Evolutionary conservation across 2,797 vertebrate genomes (phyloP).

Genomic region (Toxotes lorentzi): DNA sequence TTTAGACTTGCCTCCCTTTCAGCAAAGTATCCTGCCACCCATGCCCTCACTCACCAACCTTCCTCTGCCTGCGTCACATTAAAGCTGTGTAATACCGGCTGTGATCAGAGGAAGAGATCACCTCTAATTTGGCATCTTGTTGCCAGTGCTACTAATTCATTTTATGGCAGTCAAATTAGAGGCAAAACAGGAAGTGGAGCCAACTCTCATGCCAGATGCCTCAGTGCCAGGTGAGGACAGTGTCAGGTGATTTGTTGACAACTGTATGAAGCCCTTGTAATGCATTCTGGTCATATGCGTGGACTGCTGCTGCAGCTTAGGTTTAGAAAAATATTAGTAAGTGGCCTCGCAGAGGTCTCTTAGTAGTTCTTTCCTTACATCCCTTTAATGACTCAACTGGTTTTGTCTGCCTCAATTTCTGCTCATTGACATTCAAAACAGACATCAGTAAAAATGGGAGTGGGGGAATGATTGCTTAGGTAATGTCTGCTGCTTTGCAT

Average conservation of each 20-base stretch:
- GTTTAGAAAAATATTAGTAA: slow-evolving; percentile 26
- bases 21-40: slow-evolving; percentile 8
- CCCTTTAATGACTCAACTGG: slow-evolving; percentile 63
- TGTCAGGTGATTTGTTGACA: slow-evolving; percentile 35
- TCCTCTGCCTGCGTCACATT: slow-evolving; percentile 9
- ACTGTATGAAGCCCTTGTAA: slow-evolving; percentile 7
- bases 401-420: slow-evolving; percentile 58
- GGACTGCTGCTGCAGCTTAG: neutral
- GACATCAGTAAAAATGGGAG: slow-evolving; percentile 66
- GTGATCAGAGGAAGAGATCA: slow-evolving; percentile 56
- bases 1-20: slow-evolving; percentile 52
- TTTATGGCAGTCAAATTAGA: slow-evolving; percentile 64
- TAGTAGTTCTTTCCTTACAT: slow-evolving; percentile 48
- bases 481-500: slow-evolving; percentile 80
- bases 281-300: slow-evolving; percentile 1
- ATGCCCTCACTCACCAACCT: neutral
- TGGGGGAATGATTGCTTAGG: slow-evolving; percentile 72
- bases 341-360: neutral
- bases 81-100: slow-evolving; percentile 46
- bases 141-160: slow-evolving; percentile 52
- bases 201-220: slow-evolving; percentile 31
- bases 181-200: slow-evolving; percentile 58
- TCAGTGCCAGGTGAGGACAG: neutral
- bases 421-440: slow-evolving; percentile 68
- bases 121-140: slow-evolving; percentile 59